Evolutionary conservation across 1,140 invertebrate genomes (phyloP), one percentile per base, ranked within the genome.

Genomic region (Leptopilina clavipes): DNA sequence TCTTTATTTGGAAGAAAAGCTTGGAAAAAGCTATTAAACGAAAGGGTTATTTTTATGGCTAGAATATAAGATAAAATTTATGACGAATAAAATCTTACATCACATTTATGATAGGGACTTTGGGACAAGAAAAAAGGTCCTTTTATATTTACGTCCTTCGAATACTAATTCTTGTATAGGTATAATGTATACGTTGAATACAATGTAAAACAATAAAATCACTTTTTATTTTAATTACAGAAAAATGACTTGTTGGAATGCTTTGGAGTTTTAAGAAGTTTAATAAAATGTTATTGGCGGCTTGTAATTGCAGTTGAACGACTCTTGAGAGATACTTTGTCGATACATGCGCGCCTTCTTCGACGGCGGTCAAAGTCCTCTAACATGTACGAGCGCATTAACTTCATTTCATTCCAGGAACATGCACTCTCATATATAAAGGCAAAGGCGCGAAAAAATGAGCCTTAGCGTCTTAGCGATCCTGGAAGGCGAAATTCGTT

Each of bases 401-500:
- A 48, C 45, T 48, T 12, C 14, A 48, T 59, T 59, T 59, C 54
- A 59, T 59, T 59, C 54, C 54, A 59, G 54, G 54, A 59, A 59
- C 54, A 59, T 22, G 19, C 54, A 59, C 54, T 12, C 54, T 12
- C 19, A 59, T 18, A 59, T 22, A 59, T 59, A 25, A 59, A 59
- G 6, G 54, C 17, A 22, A 14, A 48, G 18, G 54, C 22, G 54
- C 54, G 54, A 59, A 59, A 59, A 59, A 59, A 59, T 59, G 54
- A 59, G 54, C 19, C n/a, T n/a, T n/a, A n/a, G n/a, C n/a, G n/a
- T n/a, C 54, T 59, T 59, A 22, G 54, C 54, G 54, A 59, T 59
- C 54, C 18, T 59, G 54, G 54, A 59, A 59, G 54, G 54, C 54
- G 54, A 59, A 48, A 59, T 59, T 59, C 54, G 54, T 59, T 59